A percentile compares a stretch with the other conserved stretches of the same genome.
Evolutionary conservation across 2,113 vertebrate genomes (phyloP).

Genomic region (Cathartes aura): DNA sequence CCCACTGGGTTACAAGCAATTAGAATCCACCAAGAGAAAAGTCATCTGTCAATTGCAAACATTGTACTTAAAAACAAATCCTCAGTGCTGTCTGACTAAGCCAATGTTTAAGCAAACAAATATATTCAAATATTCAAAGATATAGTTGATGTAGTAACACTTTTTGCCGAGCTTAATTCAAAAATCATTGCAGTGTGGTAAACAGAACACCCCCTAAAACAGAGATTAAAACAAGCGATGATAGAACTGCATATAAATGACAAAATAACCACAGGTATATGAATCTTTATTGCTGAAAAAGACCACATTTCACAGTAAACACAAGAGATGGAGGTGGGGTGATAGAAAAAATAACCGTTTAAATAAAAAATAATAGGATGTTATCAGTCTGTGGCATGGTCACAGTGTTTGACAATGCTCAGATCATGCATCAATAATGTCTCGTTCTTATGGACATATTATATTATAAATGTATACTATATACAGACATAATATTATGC

Average conservation of each 20-base stretch:
- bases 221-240: conserved; percentile 35
- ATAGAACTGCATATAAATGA: conserved; percentile 69
- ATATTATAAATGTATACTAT: not conserved
- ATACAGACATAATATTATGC: not conserved
- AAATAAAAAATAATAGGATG: not conserved
- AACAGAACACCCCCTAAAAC: conserved; percentile 52
- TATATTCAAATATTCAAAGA: conserved; percentile 73
- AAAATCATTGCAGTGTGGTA: conserved; percentile 49
- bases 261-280: conserved; percentile 59
- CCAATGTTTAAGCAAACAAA: conserved; percentile 57
- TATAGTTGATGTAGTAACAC: conserved; percentile 44
- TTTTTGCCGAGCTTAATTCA: conserved; percentile 61
- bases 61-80: conserved; percentile 39
- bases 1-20: conserved; percentile 21
- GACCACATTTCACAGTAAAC: conserved; percentile 30
- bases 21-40: conserved; percentile 49
- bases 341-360: not conserved
- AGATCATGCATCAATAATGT: not conserved
- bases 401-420: not conserved
- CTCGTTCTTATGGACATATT: not conserved
- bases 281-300: conserved; percentile 26
- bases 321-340: not conserved
- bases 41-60: conserved; percentile 34
- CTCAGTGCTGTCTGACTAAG: conserved; percentile 42
- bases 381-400: not conserved